Evolutionary conservation across 92 coral and sea anemone genomes (phyloP), one percentile per base, ranked within the genome.

Genomic region (Zoanthus solanderi): DNA sequence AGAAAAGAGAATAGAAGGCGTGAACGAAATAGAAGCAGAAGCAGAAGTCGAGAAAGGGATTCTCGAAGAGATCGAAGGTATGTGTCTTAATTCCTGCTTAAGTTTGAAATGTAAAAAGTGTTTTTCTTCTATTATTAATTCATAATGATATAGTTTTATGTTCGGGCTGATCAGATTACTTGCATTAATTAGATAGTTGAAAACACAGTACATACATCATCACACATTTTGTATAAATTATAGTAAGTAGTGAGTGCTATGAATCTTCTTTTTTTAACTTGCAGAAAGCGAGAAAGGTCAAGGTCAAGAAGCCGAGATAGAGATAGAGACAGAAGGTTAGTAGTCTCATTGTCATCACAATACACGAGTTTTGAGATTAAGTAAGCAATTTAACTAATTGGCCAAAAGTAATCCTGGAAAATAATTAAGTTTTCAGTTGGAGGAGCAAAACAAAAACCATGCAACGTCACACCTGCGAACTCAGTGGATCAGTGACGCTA

Each of bases 21-120:
- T 61, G 87, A 88, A 61, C 72, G 87, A 34, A 95, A 89, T 54
- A 92, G 94, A 93, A 92, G 95, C 78, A 94, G 97, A 72, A 96
- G 97, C 73, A 84, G 93, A 86, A 92, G 97, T 72, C 88, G 82
- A 88, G 98, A 96, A 84, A 87, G 93, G 56, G 90, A 89, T 6
- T 86, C 94, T 16, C 89, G 94, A 11, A 90, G 78, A 66, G 96
- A 92, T 12, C 72, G 84, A 46, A 88, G 93, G 98, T 94, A 78
- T 82, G 9, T 50, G 12, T 50, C 1, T 50, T 7, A 50, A 37
- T 37, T 2, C 4, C 12, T 50, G 56, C 12, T 7, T 50, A 2
- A 7, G 0, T 2, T 3, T 50, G 10, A 50, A 50, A 50, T 3
- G 42, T 37, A 37, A 37, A 37, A 50, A 50, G 56, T 50, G 9